Conservation (phyloP, 2,888 invertebrate species). For the Yponomeuta plumbellus region DNA sequence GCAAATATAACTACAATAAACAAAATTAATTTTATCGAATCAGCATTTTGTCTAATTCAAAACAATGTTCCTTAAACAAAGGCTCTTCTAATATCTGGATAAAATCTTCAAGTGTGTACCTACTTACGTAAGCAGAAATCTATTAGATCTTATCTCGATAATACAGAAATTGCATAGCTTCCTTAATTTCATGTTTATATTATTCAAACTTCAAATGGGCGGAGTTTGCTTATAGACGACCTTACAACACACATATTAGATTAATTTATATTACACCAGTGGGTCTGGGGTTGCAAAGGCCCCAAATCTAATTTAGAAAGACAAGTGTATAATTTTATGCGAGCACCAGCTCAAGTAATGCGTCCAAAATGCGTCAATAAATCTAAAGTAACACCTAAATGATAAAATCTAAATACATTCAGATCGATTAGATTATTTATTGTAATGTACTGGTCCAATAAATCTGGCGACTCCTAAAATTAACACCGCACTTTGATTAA, state of each 20-base stretch:
- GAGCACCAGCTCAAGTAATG: not conserved
- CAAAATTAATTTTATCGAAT: too few relatives aligned
- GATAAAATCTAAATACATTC: conserved; percentile 14
- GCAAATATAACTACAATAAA: too few relatives aligned
- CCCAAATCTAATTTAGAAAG: conserved; percentile 12
- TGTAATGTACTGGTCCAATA: conserved; percentile 4
- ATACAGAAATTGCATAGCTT: not conserved
- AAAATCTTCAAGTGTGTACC: not conserved
- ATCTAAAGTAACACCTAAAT: conserved; percentile 8
- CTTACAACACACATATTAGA: not conserved
- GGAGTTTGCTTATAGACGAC: not conserved
- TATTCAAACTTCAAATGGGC: not conserved
- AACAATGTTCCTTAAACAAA: too few relatives aligned
- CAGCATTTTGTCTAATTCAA: too few relatives aligned
- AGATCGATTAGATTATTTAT: conserved; percentile 16
- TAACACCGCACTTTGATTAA: conserved; percentile 7
- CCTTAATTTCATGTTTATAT: not conserved
- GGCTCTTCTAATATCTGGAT: not conserved
- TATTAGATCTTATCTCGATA: not conserved
- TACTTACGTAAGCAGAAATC: not conserved
- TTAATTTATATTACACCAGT: not conserved
- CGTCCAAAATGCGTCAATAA: conserved; percentile 10
- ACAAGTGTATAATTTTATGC: conserved; percentile 15
- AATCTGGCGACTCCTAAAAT: conserved; percentile 6
- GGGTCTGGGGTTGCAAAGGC: conserved; percentile 12